Percentiles rank a stretch among this genome's conserved stretches.
These are phyloP conservation scores for Stenodema calcarata DNA, from an alignment of 2,888 invertebrate species.

Conservation along the genomic window DNA sequence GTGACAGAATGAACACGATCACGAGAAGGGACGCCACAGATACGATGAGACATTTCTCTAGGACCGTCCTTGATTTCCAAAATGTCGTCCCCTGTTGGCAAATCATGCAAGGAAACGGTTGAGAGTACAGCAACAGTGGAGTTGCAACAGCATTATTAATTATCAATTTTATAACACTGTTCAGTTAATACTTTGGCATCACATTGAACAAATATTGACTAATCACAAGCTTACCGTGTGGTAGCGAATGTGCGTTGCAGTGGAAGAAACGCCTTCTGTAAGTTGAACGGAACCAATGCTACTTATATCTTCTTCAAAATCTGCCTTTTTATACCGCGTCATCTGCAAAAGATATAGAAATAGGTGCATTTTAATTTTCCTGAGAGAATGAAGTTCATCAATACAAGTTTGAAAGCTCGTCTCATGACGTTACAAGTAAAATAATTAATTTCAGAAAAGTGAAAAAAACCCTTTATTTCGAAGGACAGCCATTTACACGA, in stretches of 20 bases:
- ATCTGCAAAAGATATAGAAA: constrained; percentile 66
- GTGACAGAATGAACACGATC: constrained; percentile 68
- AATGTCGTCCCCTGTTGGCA: constrained; percentile 72
- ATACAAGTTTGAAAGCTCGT: too few species aligned
- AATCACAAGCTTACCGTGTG: constrained; percentile 74
- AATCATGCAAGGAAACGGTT: not conserved
- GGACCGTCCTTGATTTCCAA: constrained; percentile 75
- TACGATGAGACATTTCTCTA: constrained; percentile 75
- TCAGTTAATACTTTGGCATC: not conserved
- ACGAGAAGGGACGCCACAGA: constrained; percentile 66
- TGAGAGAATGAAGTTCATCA: too few species aligned
- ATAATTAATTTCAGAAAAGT: too few species aligned
- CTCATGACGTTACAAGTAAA: too few species aligned
- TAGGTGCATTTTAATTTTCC: too few species aligned
- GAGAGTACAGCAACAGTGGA: too few species aligned
- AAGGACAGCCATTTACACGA: too few species aligned
- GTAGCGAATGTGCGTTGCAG: constrained; percentile 82
- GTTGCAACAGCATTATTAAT: too few species aligned
- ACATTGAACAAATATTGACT: constrained; percentile 51
- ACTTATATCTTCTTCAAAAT: constrained; percentile 82
- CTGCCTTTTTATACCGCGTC: constrained; percentile 87
- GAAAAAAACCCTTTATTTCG: too few species aligned
- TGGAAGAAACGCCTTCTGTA: constrained; percentile 79
- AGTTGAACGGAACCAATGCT: constrained; percentile 85
- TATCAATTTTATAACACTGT: not conserved